Evolutionary conservation across 2,888 invertebrate species (phyloP).

Genomic region (Nezara viridula): DNA sequence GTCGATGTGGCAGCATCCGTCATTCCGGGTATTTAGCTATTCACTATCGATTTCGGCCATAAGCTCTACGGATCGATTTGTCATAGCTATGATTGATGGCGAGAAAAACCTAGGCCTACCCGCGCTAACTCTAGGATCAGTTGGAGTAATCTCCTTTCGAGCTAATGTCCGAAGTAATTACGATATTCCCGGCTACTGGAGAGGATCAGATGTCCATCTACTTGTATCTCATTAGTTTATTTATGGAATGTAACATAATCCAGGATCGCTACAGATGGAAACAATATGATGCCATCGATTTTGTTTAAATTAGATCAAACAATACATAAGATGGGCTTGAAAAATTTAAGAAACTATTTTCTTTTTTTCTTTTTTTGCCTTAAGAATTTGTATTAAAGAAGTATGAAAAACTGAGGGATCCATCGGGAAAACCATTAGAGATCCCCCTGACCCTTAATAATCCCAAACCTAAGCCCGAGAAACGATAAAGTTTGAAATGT

Average conservation of each 20-base stretch:
- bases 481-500: conserved; percentile 56
- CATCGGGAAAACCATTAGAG: not conserved
- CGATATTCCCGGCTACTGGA: not conserved
- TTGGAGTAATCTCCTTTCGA: not conserved
- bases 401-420: too few species aligned
- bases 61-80: conserved; percentile 39
- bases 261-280: not conserved
- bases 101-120: conserved; percentile 32
- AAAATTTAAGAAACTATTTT: too few species aligned
- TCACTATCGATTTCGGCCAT: not conserved
- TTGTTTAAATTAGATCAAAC: too few species aligned
- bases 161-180: conserved; percentile 35
- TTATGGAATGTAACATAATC: not conserved
- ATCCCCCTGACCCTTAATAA: conserved; percentile 13
- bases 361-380: too few species aligned
- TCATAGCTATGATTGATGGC: conserved; percentile 6
- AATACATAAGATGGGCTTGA: too few species aligned
- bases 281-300: not conserved
- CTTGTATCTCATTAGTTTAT: not conserved
- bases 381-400: too few species aligned
- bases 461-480: not conserved
- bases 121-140: conserved; percentile 7
- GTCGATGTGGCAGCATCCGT: conserved; percentile 14
- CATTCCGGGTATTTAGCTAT: conserved; percentile 29
- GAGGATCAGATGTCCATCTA: not conserved